Evolutionary conservation across 2,113 vertebrate genomes (phyloP).

Genomic region (Larimichthys polyactis): DNA sequence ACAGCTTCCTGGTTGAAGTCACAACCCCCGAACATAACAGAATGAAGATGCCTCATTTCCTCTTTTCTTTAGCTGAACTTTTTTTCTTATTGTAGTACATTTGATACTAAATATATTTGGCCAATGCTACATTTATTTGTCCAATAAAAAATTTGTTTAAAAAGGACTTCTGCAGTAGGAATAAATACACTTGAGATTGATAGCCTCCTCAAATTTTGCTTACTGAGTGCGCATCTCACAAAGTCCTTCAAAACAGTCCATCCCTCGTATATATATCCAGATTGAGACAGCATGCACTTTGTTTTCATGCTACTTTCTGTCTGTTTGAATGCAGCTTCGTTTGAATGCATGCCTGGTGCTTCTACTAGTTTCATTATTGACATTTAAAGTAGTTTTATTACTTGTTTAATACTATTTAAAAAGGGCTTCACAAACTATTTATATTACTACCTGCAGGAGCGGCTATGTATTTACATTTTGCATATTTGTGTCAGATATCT

Average conservation of each 20-base stretch:
- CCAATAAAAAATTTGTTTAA: too few relatives aligned
- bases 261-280: too few relatives aligned
- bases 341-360: neutral
- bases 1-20: too few relatives aligned
- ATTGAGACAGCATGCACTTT: neutral
- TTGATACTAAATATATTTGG: too few relatives aligned
- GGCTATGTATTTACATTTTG: conserved; percentile 20
- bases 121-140: too few relatives aligned
- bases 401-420: neutral
- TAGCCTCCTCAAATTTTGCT: neutral
- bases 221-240: neutral
- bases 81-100: too few relatives aligned
- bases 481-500: neutral
- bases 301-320: neutral
- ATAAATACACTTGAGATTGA: neutral
- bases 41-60: too few relatives aligned
- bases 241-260: neutral
- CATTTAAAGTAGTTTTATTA: neutral
- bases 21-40: too few relatives aligned
- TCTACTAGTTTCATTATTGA: neutral
- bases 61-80: too few relatives aligned
- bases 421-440: conserved; percentile 4
- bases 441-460: neutral
- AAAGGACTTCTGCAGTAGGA: neutral
- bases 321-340: neutral